A percentile compares a stretch with the other conserved stretches of the same genome.
Conservation (phyloP, 2,113 vertebrate species). For the Plecotus auritus region DNA sequence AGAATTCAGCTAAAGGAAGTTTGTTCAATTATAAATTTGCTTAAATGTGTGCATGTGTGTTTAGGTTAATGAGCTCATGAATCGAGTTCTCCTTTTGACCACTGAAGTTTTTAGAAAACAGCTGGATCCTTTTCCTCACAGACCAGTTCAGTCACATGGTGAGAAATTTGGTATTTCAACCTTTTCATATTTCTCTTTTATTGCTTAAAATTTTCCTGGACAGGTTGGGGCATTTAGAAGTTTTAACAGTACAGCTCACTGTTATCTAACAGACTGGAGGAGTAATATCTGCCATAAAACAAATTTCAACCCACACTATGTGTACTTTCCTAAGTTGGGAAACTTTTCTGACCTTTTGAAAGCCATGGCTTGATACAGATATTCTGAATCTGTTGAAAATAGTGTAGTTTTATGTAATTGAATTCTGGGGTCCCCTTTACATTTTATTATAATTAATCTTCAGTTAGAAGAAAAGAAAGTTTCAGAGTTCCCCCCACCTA, state of each 20-base stretch:
- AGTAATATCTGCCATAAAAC: not conserved
- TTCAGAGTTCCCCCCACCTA: not conserved
- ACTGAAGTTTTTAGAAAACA: slow-evolving; percentile 89
- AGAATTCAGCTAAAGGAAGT: not conserved
- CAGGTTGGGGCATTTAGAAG: not conserved
- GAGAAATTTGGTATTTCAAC: slow-evolving; percentile 53
- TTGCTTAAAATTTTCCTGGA: slow-evolving; percentile 7
- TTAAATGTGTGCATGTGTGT: slow-evolving; percentile 55
- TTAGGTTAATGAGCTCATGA: slow-evolving; percentile 90
- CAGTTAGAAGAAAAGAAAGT: slow-evolving; percentile 25
- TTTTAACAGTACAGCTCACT: not conserved
- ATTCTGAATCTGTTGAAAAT: not conserved
- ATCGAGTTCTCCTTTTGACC: slow-evolving; percentile 87
- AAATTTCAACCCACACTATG: not conserved
- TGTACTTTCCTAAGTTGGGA: not conserved
- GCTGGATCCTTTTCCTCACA: slow-evolving; percentile 85
- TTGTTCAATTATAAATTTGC: not conserved
- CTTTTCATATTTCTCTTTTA: slow-evolving; percentile 47
- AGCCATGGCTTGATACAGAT: not conserved
- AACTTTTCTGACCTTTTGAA: not conserved
- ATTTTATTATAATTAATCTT: slow-evolving; percentile 42
- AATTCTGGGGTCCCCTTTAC: not conserved
- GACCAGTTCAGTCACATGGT: slow-evolving; percentile 92
- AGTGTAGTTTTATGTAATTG: not conserved
- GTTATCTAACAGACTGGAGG: not conserved